These are phyloP conservation scores for Smittia aterrima DNA, from an alignment of 2,888 invertebrate species.

Conservation along the genomic window DNA sequence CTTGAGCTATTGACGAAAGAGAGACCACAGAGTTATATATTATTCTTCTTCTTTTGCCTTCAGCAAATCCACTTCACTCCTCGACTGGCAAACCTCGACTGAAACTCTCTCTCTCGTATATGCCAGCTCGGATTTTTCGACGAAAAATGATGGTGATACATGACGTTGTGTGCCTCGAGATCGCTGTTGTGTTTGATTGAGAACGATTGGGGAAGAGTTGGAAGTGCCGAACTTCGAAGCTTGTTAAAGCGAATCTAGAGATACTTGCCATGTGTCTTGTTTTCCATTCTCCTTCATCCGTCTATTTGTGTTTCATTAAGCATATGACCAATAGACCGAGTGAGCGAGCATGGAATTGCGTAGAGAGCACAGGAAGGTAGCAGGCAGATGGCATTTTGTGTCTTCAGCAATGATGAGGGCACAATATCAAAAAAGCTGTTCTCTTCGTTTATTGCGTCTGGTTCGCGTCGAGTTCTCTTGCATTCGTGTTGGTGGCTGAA, in stretches of 20 bases:
- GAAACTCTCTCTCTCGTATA: not conserved
- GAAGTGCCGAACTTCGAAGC: too few species aligned
- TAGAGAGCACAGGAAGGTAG: not conserved
- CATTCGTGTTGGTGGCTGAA: slow-evolving; percentile 6
- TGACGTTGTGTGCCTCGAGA: slow-evolving; percentile 10
- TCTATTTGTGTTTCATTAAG: too few species aligned
- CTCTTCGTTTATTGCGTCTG: slow-evolving; percentile 11
- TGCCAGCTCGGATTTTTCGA: slow-evolving; percentile 30
- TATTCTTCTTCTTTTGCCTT: not conserved
- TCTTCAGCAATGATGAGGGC: not conserved
- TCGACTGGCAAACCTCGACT: not conserved
- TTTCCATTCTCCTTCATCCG: too few species aligned
- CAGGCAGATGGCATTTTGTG: slow-evolving; percentile 2
- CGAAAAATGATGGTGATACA: slow-evolving; percentile 20
- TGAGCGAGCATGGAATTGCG: not conserved
- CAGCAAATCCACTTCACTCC: not conserved
- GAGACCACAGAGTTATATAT: not conserved
- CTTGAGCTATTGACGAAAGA: not conserved
- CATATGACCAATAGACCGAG: not conserved
- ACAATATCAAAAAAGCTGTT: not conserved
- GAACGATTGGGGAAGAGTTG: too few species aligned
- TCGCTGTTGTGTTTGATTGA: not conserved
- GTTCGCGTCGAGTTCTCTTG: not conserved
- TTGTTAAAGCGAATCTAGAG: too few species aligned
- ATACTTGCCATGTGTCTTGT: too few species aligned